A percentile compares a stretch with the other conserved stretches of the same genome.
These are phyloP conservation scores for Cephalopterus ornatus DNA, from an alignment of 2,113 vertebrate genomes.

Conservation along the genomic window DNA sequence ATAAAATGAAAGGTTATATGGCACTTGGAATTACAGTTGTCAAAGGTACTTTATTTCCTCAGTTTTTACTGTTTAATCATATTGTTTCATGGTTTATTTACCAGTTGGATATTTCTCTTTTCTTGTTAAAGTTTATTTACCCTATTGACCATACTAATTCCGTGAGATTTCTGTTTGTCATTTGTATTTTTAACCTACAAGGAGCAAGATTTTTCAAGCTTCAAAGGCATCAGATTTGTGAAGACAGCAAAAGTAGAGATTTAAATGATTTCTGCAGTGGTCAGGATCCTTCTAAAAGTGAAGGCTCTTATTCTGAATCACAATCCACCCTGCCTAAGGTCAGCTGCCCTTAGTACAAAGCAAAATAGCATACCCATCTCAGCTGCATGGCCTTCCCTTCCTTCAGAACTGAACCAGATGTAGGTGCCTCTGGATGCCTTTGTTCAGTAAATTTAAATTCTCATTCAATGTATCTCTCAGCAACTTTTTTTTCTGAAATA, in stretches of 20 bases:
- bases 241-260: background rate
- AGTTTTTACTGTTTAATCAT: background rate
- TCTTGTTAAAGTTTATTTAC: background rate
- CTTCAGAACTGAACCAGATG: background rate
- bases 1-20: background rate
- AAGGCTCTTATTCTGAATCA: background rate
- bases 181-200: background rate
- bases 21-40: background rate
- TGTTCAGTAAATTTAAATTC: background rate
- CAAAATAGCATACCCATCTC: background rate
- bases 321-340: background rate
- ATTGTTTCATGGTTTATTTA: accelerated
- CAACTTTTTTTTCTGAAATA: background rate
- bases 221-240: background rate
- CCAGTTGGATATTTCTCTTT: background rate
- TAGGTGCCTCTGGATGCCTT: background rate
- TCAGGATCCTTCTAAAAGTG: background rate
- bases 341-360: background rate
- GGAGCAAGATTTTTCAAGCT: background rate
- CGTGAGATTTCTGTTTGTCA: background rate
- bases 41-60: background rate
- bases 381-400: background rate
- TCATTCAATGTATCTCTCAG: background rate
- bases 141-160: background rate
- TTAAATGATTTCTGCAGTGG: background rate